Evolutionary conservation across 2,113 vertebrate species (phyloP).

Genomic region (Malurus cyaneus): DNA sequence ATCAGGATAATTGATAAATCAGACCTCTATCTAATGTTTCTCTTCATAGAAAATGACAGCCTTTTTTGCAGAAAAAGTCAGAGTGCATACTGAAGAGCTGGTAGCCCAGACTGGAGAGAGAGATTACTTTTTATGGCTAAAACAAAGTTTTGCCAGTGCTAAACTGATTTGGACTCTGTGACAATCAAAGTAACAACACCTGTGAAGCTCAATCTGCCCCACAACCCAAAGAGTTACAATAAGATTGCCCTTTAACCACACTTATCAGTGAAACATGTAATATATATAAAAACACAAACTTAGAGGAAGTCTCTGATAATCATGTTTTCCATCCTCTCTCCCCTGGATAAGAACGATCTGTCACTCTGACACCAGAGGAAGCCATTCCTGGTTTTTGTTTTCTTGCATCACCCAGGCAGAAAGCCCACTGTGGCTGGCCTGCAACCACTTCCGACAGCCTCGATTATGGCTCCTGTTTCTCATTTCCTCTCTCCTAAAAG

Average conservation of each 20-base stretch:
- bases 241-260: neutral
- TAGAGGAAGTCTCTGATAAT: neutral
- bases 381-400: neutral
- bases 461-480: neutral
- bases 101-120: neutral
- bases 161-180: neutral
- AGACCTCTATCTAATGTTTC: neutral
- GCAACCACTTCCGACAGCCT: rapidly evolving
- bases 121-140: neutral
- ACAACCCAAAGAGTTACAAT: neutral
- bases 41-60: neutral
- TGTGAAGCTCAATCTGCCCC: neutral
- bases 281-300: neutral
- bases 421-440: rapidly evolving
- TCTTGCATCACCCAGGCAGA: neutral
- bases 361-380: neutral
- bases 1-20: slow-evolving; percentile 33
- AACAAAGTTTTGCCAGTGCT: neutral
- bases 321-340: neutral
- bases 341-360: neutral
- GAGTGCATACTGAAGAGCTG: neutral
- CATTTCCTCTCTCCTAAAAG: neutral
- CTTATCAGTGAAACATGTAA: neutral
- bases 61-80: neutral
- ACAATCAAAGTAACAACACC: neutral